Percentiles rank a stretch among this genome's conserved stretches.
Evolutionary conservation across 2,797 vertebrate species (phyloP).

Genomic region (Vespertilio murinus): DNA sequence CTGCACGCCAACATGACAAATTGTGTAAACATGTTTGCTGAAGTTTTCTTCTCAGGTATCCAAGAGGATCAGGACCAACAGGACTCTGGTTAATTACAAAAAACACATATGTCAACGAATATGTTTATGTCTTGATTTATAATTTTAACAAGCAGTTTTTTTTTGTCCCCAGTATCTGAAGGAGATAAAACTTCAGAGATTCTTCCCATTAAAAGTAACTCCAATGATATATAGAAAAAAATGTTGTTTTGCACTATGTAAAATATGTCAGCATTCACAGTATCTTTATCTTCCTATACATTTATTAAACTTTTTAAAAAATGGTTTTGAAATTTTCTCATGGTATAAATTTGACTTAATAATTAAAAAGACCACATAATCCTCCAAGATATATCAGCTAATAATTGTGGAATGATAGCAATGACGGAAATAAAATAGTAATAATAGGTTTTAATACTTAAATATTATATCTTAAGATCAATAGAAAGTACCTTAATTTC

Average conservation of each 20-base stretch:
- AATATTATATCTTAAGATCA: background rate
- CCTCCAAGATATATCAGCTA: background rate
- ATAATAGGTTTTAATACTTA: background rate
- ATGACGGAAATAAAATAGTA: background rate
- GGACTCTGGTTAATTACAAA: background rate
- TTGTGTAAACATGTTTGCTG: background rate
- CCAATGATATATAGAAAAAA: background rate
- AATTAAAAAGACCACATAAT: background rate
- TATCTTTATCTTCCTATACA: background rate
- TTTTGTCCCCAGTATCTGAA: background rate
- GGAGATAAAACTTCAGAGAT: background rate
- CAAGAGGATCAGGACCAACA: background rate
- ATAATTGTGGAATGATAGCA: background rate
- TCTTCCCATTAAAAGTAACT: background rate
- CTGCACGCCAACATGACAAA: background rate
- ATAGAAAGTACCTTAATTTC: background rate
- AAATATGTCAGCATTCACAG: background rate
- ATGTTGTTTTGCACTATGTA: background rate
- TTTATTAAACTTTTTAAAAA: background rate
- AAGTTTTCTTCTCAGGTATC: background rate
- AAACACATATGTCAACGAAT: background rate
- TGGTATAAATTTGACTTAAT: background rate
- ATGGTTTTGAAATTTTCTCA: background rate
- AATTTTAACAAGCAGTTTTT: background rate
- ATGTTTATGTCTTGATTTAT: background rate